phyloP scores from a whole-genome alignment of 92 coral and sea anemone species.

The Siderastrea siderea region DNA sequence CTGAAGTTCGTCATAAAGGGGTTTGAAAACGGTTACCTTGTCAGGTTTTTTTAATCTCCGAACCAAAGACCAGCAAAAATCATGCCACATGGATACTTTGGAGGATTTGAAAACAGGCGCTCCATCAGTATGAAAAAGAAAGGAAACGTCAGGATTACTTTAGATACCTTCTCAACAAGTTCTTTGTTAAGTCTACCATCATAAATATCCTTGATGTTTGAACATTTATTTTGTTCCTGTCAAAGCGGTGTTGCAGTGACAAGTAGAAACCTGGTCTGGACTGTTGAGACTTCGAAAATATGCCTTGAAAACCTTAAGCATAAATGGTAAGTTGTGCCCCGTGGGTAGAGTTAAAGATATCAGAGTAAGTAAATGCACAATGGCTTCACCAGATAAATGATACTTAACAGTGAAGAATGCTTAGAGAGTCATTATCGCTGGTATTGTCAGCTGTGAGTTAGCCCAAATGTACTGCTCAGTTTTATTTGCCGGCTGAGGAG shows the following conservation, averaged over 20 bases:
- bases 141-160: conserved; percentile 32
- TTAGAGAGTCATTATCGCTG: too few relatives aligned
- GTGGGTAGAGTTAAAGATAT: too few relatives aligned
- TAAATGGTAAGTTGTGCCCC: too few relatives aligned
- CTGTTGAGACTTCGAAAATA: conserved; percentile 26
- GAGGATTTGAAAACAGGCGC: conserved; percentile 79
- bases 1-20: too few relatives aligned
- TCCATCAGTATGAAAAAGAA: conserved; percentile 74
- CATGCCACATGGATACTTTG: conserved; percentile 76
- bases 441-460: too few relatives aligned
- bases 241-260: too few relatives aligned
- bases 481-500: too few relatives aligned
- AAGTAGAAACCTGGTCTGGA: too few relatives aligned
- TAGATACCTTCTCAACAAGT: background rate
- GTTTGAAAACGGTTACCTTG: background rate
- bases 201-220: background rate
- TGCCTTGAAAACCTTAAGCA: too few relatives aligned
- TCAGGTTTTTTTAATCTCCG: background rate
- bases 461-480: too few relatives aligned
- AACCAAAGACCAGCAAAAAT: conserved; percentile 60
- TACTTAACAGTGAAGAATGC: conserved; percentile 28
- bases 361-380: too few relatives aligned
- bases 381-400: too few relatives aligned
- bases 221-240: background rate
- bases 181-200: background rate